phyloP scores from a whole-genome alignment of 2,888 invertebrate species.

The Caenorhabditis sp. region DNA sequence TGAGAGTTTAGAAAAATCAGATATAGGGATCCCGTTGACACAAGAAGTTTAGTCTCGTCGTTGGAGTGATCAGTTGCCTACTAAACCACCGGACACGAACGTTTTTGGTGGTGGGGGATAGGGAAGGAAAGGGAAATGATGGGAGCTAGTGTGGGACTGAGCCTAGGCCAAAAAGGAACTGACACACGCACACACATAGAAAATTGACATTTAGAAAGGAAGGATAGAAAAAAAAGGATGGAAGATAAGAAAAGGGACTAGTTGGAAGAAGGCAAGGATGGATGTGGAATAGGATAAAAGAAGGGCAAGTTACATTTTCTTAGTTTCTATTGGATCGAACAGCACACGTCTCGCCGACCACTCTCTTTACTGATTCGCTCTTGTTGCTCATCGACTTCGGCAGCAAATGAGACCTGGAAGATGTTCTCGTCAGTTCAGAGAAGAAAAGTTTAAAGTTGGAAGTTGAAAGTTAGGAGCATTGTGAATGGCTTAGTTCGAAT shows the following conservation, averaged over 20 bases:
- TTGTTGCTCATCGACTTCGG: conserved; percentile 66
- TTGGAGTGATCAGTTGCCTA: conserved; percentile 17
- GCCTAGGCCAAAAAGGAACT: conserved; percentile 14
- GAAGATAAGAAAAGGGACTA: not conserved
- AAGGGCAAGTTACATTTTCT: conserved; percentile 12
- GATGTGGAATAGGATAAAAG: not conserved
- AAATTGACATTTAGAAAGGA: conserved; percentile 10
- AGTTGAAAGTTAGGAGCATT: not conserved
- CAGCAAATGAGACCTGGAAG: conserved; percentile 62
- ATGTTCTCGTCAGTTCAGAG: too few species aligned
- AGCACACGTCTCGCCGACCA: conserved; percentile 52
- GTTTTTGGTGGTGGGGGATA: too few species aligned
- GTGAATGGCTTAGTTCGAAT: too few species aligned
- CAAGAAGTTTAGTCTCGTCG: conserved; percentile 17
- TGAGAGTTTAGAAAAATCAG: conserved; percentile 5
- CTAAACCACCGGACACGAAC: conserved; percentile 24
- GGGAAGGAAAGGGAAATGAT: conserved; percentile 3
- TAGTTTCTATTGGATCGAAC: conserved; percentile 54
- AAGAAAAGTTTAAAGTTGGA: too few species aligned
- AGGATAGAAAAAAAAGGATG: conserved; percentile 5
- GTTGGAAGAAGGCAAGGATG: conserved; percentile 7
- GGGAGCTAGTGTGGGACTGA: conserved; percentile 2
- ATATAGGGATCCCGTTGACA: conserved; percentile 40
- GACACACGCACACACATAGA: conserved; percentile 18
- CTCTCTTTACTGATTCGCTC: conserved; percentile 51